Conservation (phyloP, 2,113 vertebrate genomes). For the Octodon degus region DNA sequence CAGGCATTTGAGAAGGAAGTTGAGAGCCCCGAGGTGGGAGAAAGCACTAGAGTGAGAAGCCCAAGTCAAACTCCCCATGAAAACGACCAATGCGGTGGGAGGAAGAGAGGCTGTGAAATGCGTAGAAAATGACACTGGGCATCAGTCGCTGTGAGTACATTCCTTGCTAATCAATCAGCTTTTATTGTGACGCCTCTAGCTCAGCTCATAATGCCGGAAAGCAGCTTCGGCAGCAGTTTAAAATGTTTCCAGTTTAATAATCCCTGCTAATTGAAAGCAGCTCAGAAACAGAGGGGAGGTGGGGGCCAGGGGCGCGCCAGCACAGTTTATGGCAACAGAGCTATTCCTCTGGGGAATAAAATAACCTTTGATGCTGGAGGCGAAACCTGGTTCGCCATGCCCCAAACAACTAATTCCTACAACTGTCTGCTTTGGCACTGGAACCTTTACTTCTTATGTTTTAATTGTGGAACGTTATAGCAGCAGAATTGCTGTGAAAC, state of each 20-base stretch:
- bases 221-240: slow-evolving; percentile 71
- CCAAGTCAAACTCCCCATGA: not conserved
- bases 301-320: not conserved
- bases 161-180: slow-evolving; percentile 78
- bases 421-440: slow-evolving; percentile 39
- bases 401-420: slow-evolving; percentile 64
- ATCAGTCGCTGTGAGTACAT: slow-evolving; percentile 67
- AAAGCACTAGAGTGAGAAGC: not conserved
- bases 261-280: slow-evolving; percentile 79
- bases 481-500: slow-evolving; percentile 63
- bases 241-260: slow-evolving; percentile 81
- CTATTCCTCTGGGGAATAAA: slow-evolving; percentile 40
- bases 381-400: not conserved
- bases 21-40: not conserved
- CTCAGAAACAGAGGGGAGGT: not conserved
- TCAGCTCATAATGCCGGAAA: slow-evolving; percentile 76
- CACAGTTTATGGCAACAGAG: slow-evolving; percentile 1
- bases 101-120: not conserved
- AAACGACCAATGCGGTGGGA: not conserved
- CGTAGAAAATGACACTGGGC: slow-evolving; percentile 66
- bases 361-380: slow-evolving; percentile 58
- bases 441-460: slow-evolving; percentile 70
- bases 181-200: slow-evolving; percentile 81
- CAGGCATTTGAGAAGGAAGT: not conserved
- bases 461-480: slow-evolving; percentile 76